These are phyloP conservation scores for Sapayoa aenigma DNA, from an alignment of 2,113 vertebrate genomes.

Conservation along the genomic window DNA sequence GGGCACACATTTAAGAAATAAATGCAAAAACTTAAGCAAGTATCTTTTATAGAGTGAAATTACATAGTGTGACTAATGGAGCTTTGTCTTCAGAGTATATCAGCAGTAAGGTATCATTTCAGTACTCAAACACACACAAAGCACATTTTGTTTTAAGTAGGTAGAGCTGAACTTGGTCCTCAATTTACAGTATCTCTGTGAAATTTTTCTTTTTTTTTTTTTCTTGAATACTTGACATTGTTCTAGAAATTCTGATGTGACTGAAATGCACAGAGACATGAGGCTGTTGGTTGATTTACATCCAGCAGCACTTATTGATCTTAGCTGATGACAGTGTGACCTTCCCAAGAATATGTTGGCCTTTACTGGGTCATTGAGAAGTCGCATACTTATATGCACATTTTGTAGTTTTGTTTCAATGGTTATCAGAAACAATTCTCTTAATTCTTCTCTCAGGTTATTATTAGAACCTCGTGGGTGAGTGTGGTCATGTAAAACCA, in stretches of 20 bases:
- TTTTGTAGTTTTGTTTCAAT: not conserved
- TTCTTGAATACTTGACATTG: not conserved
- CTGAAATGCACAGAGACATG: not conserved
- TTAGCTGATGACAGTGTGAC: not conserved
- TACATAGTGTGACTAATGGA: not conserved
- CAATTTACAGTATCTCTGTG: not conserved
- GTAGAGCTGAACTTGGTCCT: not conserved
- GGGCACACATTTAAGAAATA: not conserved
- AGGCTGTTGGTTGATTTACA: not conserved
- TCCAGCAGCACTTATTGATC: not conserved
- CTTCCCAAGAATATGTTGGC: not conserved
- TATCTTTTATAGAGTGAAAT: not conserved
- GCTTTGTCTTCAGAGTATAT: not conserved
- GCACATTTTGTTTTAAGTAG: not conserved
- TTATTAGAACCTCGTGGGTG: not conserved
- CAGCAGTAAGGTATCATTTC: not conserved
- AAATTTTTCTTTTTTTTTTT: not conserved
- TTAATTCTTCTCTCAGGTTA: not conserved
- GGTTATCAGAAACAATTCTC: not conserved
- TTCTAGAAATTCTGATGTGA: not conserved
- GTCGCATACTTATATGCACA: not conserved
- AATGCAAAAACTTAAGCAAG: not conserved
- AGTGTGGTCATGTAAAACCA: too few relatives aligned
- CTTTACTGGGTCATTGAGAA: not conserved
- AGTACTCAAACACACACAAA: not conserved